Evolutionary conservation across 2,113 vertebrate genomes (phyloP), one percentile per base, ranked within the genome.

Genomic region (Ciconia maguari): DNA sequence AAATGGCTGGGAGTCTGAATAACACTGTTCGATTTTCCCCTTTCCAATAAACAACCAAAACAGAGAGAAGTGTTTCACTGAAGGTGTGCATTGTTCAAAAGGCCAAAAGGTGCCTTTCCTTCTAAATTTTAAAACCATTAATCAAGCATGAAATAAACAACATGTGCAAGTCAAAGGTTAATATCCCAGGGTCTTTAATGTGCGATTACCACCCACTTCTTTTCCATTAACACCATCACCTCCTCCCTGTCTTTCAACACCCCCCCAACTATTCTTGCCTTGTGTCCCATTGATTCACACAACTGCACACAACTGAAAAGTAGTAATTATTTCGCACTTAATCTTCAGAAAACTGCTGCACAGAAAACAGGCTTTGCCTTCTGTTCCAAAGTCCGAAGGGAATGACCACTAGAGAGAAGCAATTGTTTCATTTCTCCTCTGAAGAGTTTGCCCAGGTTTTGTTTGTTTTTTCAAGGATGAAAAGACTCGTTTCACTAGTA

Each of bases 101-200:
- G 57, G 83, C 69, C 91, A 97, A 94, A 96, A 97, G 89, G 87
- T 61, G 52, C 42, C 61, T 92, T 93, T 96, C 87, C 85, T 84
- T 74, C 96, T 96, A 93, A 65, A 97, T 86, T 95, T 93, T 94
- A 96, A 95, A 97, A 89, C 78, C 84, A 83, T 92, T 95, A 95
- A 88, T 95, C 90, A 91, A 94, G 86, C 76, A 91, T 84, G 66
- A 97, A 96, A 96, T 61, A 96, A 97, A 89, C 82, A 97, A 93
- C 68, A 91, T 60, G 65, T 92, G 78, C 74, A 94, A 87, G 91
- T 91, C 95, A 95, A 80, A 97, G 91, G 92, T 97, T 98, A 96
- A 97, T 97, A 88, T 92, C 89, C 85, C 52, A 60, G 72, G n/a
- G 51, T 89, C 79, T 96, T 90, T 81, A 92, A 95, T 89, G 61